Base-by-base conservation (phyloP, 2,888 invertebrate species). In the Ephialtes manifestator region DNA sequence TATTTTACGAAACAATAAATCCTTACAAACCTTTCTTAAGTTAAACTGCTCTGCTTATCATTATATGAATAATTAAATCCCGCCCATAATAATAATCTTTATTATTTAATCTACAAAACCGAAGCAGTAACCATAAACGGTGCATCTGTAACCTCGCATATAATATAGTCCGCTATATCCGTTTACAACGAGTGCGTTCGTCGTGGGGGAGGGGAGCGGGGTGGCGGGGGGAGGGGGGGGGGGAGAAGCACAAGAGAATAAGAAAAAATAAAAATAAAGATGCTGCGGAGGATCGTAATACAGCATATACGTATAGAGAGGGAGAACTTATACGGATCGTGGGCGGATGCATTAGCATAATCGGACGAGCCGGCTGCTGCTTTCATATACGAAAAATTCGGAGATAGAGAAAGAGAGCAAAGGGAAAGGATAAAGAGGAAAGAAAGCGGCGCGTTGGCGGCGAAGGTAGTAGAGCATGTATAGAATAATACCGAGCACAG, bases 291-390 rank as follows among this genome's bases (percentile, higher is more conserved):
- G 43, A 72, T 72, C 58, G 72, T 55, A 74, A 74, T 58, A 74
- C 28, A 74, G 58, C 46, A 71, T 75, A 46, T 68, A 77, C 43
- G 75, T 75, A 63, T 58, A 78, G 70, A 63, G 58, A 78, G 70
- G 75, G 72, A 63, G 65, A 79, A 78, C 85, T 82, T 83, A 68
- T 83, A 74, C 77, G 78, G 51, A 82, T 83, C 78, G 86, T 86
- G 86, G 86, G 86, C 82, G 85, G 77, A 85, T 74, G 81, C 83
- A 86, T 87, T 87, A 85, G 83, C 86, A 86, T 87, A 87, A 87
- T 87, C 87, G 86, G 86, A 77, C 77, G 74, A 83, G 77, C 77
- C 84, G 76, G 81, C 81, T 39, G 63, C 63, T 65, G 63, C 63
- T 81, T 81, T 84, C 80, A 67, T 84, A 72, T 81, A 71, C 71